A percentile compares a stretch with the other conserved stretches of the same genome.
These are phyloP conservation scores for Remorina albescens DNA, from an alignment of 2,797 vertebrate species.

Conservation along the genomic window DNA sequence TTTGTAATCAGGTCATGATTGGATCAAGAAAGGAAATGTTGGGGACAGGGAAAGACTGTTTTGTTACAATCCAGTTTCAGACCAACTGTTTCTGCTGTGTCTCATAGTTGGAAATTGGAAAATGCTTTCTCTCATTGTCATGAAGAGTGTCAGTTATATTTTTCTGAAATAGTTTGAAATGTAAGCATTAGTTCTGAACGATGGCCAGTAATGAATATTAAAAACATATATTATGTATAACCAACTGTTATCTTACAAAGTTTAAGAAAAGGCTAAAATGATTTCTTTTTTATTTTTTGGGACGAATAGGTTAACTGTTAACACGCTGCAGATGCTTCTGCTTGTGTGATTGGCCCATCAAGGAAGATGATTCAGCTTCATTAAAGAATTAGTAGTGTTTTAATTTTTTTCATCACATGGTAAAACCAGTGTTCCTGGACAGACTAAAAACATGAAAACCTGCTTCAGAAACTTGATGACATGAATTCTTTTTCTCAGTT, in stretches of 20 bases:
- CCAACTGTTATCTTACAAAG: background rate
- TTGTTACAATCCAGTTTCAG: conserved; percentile 66
- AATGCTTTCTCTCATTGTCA: conserved; percentile 35
- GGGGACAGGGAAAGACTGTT: conserved; percentile 55
- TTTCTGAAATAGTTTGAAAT: background rate
- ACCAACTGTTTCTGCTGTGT: conserved; percentile 50
- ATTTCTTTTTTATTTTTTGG: background rate
- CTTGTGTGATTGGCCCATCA: conserved; percentile 18
- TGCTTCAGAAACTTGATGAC: conserved; percentile 16
- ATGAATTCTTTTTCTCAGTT: conserved; percentile 12
- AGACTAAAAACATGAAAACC: conserved; percentile 34
- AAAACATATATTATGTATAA: too few relatives aligned
- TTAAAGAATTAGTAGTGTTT: conserved; percentile 3
- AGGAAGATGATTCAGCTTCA: conserved; percentile 21
- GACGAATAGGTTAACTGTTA: background rate
- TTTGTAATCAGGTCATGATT: conserved; percentile 77
- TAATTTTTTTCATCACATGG: background rate
- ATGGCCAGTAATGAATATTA: too few relatives aligned
- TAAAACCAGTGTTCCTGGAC: conserved; percentile 18
- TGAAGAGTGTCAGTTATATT: conserved; percentile 8
- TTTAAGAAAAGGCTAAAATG: background rate
- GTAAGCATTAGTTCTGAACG: too few relatives aligned
- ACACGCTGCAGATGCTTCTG: conserved; percentile 6
- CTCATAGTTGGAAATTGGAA: too few relatives aligned
- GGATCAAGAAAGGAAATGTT: conserved; percentile 76